Evolutionary conservation across 2,113 vertebrate genomes (phyloP).

Genomic region (Rhea americana): DNA sequence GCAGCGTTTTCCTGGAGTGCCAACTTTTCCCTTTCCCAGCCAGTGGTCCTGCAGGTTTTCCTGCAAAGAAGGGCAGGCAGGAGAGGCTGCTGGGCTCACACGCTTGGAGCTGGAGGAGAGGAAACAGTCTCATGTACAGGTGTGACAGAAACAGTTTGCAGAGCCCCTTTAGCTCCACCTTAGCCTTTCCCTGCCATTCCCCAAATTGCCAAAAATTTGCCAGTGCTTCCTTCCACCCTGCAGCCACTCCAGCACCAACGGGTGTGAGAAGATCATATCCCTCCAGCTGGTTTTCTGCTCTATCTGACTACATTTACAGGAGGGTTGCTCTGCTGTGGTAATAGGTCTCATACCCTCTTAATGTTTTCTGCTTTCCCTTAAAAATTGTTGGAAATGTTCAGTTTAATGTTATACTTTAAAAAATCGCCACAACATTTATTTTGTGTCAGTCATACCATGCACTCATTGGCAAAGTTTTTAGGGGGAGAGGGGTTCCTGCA

Average conservation of each 20-base stretch:
- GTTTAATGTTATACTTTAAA: background rate
- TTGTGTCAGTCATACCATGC: background rate
- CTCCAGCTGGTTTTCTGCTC: background rate
- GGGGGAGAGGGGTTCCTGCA: background rate
- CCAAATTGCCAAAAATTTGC: background rate
- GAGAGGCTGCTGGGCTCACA: background rate
- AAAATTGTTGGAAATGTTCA: background rate
- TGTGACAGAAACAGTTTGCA: background rate
- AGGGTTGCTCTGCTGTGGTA: background rate
- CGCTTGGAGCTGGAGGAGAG: background rate
- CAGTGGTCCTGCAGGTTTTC: background rate
- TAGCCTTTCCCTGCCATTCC: background rate
- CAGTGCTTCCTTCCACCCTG: background rate
- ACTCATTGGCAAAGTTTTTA: background rate
- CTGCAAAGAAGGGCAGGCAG: background rate
- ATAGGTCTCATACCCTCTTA: background rate
- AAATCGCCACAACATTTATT: background rate
- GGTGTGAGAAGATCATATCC: background rate
- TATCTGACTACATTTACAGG: background rate
- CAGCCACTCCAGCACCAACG: background rate
- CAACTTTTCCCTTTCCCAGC: background rate
- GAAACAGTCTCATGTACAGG: background rate
- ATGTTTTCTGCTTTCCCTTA: background rate
- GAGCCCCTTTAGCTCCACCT: background rate
- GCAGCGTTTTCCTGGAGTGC: background rate